Conservation (phyloP, 2,888 invertebrate genomes). For the Brachycybe producta region DNA sequence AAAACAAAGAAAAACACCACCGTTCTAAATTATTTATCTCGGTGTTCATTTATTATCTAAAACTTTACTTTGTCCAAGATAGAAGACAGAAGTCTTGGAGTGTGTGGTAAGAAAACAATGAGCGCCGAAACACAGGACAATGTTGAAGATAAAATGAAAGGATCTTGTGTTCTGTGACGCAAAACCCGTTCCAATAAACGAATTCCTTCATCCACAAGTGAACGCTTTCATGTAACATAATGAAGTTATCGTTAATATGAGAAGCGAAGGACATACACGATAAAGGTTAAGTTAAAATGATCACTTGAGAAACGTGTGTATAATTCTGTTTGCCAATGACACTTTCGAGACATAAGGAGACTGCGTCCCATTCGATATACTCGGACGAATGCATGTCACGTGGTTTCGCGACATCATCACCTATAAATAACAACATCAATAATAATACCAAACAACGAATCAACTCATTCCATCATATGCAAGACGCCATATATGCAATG, state of each 20-base stretch:
- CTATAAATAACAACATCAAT: too few species aligned
- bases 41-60: too few species aligned
- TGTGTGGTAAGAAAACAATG: constrained; percentile 79
- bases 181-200: constrained; percentile 65
- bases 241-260: too few species aligned
- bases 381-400: constrained; percentile 38
- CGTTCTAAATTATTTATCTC: not conserved
- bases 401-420: constrained; percentile 32
- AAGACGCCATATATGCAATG: too few species aligned
- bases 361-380: constrained; percentile 47
- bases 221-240: too few species aligned
- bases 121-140: constrained; percentile 85
- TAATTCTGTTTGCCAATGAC: too few species aligned
- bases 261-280: too few species aligned
- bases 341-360: constrained; percentile 49
- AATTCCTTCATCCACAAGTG: constrained; percentile 59
- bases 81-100: constrained; percentile 59
- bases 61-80: constrained; percentile 62
- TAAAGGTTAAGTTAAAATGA: too few species aligned
- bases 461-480: too few species aligned
- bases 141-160: constrained; percentile 64
- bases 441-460: too few species aligned
- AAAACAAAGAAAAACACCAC: constrained; percentile 12
- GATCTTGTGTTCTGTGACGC: constrained; percentile 58
- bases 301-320: too few species aligned